These are phyloP conservation scores for Panurus biarmicus DNA, from an alignment of 2,113 vertebrate genomes.

Conservation along the genomic window DNA sequence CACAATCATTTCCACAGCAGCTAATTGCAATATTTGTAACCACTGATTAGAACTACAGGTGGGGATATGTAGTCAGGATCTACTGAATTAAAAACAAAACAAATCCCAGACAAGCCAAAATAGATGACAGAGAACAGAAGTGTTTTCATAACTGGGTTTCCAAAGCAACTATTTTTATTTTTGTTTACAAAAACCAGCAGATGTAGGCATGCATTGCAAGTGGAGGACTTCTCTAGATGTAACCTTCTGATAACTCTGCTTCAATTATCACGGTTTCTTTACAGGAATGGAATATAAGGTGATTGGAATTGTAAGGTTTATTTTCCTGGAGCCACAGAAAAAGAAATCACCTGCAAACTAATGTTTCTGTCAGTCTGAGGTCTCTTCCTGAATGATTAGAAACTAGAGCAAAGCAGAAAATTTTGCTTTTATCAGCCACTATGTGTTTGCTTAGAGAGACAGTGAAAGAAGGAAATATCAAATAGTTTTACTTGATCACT, in stretches of 20 bases:
- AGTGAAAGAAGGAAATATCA: neutral
- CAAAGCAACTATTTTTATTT: neutral
- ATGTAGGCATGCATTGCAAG: neutral
- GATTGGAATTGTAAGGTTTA: neutral
- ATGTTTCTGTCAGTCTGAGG: neutral
- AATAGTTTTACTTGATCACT: neutral
- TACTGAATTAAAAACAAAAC: conserved; percentile 23
- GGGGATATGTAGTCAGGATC: conserved; percentile 17
- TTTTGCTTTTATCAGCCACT: neutral
- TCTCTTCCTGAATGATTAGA: neutral
- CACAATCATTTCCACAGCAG: conserved; percentile 61
- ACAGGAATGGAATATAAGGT: neutral
- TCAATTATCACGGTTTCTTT: neutral
- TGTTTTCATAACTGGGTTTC: neutral
- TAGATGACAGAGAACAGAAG: neutral
- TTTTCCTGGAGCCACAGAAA: neutral
- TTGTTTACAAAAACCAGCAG: neutral
- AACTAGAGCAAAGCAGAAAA: neutral
- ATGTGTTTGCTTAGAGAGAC: neutral
- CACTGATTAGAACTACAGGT: conserved; percentile 56
- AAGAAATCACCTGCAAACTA: neutral
- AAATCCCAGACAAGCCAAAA: neutral
- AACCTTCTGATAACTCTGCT: neutral
- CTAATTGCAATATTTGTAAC: conserved; percentile 57
- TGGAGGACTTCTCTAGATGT: neutral